phyloP scores from a whole-genome alignment of 2,888 invertebrate genomes.

The Synergus umbraculus region DNA sequence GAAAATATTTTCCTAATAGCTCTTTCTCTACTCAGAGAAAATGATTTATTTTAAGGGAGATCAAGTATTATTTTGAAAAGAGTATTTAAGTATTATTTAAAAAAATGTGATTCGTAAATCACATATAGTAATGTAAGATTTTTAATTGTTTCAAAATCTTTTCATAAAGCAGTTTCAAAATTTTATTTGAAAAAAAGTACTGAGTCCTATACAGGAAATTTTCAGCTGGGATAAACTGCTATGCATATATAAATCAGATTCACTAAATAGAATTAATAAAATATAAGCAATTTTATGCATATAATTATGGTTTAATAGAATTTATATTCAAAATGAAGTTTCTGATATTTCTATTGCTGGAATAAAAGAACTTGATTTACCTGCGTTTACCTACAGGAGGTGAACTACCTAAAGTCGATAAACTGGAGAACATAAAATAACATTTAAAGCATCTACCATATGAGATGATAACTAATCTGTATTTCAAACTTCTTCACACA shows the following conservation, averaged over 20 bases:
- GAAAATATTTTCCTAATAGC: neutral
- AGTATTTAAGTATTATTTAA: neutral
- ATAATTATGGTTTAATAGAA: too few species aligned
- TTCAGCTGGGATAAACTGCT: too few species aligned
- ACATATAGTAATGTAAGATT: too few species aligned
- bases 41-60: neutral
- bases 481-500: neutral
- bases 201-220: too few species aligned
- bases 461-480: neutral
- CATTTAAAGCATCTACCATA: neutral
- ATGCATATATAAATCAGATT: too few species aligned
- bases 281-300: too few species aligned
- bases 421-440: neutral
- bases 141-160: too few species aligned
- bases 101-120: neutral
- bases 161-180: too few species aligned
- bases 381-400: neutral
- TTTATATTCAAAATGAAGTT: too few species aligned
- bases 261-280: too few species aligned
- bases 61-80: neutral
- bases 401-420: neutral
- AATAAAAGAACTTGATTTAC: neutral
- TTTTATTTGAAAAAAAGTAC: too few species aligned
- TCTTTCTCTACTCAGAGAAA: neutral
- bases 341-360: neutral